Base-by-base conservation (phyloP, 2,888 invertebrate species). In the Hermaeophaga mercurialis region DNA sequence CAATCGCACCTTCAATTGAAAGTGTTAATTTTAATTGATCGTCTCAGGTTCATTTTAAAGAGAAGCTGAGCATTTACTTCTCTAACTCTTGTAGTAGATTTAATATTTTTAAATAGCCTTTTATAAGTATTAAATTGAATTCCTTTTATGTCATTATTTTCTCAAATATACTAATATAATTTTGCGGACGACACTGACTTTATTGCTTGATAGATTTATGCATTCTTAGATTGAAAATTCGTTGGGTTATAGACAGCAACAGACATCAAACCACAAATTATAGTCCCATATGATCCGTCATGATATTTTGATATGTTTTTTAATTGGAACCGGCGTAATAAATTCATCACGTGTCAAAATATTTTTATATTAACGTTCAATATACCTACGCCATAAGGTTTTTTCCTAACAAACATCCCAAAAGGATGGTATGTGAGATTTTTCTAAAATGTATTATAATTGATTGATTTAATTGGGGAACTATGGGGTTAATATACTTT, bases 181-280 rank as follows among this genome's bases (percentile, higher is more conserved):
- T n/a, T n/a, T n/a, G n/a, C n/a, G n/a, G n/a, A 24, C 52, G 55
- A 3, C 59, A 24, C 55, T 59, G 58, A 12, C 18, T 24, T 28
- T 33, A 56, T 61, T 54, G 54, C 39, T 3, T 15, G 52, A 57
- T 64, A 66, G 66, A 68, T 67, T 68, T 67, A 68, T 66, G 66
- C 61, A 59, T 59, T 59, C 62, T 66, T 59, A 68, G 68, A 70
- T 68, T 68, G 70, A 69, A 68, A 62, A 61, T 61, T 63, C 61
- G 68, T 69, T 68, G 62, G 54, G 59, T n/a, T 63, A 65, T 63
- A 66, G 64, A 60, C 64, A 63, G 57, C 48, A 58, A 58, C 62
- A 64, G 61, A 63, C 48, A 58, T 64, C 59, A 58, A 65, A 65
- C 67, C 65, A 61, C 64, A 66, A 66, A 68, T 68, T 68, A 66